Evolutionary conservation across 2,797 vertebrate species (phyloP), one percentile per base, ranked within the genome.

Genomic region (Sebastes kiyomatsui): DNA sequence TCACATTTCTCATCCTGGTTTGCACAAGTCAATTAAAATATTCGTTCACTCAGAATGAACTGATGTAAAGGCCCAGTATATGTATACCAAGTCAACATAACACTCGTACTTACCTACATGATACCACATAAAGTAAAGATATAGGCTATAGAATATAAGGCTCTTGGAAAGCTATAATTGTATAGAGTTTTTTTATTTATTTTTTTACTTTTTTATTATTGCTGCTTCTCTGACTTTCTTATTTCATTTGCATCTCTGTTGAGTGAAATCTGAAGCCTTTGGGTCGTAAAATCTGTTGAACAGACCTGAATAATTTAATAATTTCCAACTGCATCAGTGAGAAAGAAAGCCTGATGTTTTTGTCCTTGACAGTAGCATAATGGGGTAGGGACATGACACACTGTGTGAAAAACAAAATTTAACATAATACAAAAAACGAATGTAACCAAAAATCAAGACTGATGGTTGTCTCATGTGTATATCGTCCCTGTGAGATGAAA

Each of bases 301-400:
- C 25, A 65, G 10, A 14, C 28, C 20, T 86, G 73, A 86, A 72
- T 81, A 65, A 81, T 83, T 79, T 52, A 78, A 59, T 52, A 10
- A 86, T 70, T 49, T 49, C 46, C 46, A 49, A 49, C 42, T 3
- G 3, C 18, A 49, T 49, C 46, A 49, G 18, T 20, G 46, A 49
- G 46, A 49, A 49, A 49, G 16, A 49, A 49, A 20, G 18, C 46
- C 46, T 49, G 28, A 20, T 32, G 66, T 60, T 67, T 27, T 72
- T 68, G 70, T 83, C 72, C 74, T 82, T 88, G 64, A 76, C n/a
- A 20, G 68, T 67, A 77, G 46, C 30, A 64, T 81, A 73, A 87
- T 72, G 25, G 42, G 20, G 10, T 7, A 42, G n/a, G 18, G 79
- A 28, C 56, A 42, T 42, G 79, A 33, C 60, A 52, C 42, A 9